Conservation (phyloP, 2,888 invertebrate species). For the Epiblema foenella region DNA sequence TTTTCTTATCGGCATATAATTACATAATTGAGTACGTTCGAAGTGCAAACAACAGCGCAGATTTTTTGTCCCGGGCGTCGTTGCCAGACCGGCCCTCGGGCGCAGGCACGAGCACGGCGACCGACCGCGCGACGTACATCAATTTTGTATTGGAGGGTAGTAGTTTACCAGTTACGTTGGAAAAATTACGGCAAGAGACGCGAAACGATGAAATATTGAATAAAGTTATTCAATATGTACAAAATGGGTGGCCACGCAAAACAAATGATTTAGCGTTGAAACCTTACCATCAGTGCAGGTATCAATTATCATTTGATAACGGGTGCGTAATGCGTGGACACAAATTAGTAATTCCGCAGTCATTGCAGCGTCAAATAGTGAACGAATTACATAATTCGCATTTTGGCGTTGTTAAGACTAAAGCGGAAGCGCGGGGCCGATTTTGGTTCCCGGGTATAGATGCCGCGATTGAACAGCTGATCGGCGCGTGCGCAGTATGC, state of each 20-base stretch:
- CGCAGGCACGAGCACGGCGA: neutral
- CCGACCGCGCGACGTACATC: constrained; percentile 8
- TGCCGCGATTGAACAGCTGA: neutral
- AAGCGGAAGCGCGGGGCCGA: neutral
- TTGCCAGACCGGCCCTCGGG: neutral
- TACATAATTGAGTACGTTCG: constrained; percentile 50
- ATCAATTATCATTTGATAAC: no score
- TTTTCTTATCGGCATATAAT: constrained; percentile 46
- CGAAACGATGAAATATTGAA: neutral
- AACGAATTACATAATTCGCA: no score
- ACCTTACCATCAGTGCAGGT: neutral
- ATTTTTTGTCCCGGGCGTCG: constrained; percentile 46
- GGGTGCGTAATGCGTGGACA: no score
- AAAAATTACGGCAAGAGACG: constrained; percentile 2
- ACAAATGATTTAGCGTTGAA: neutral
- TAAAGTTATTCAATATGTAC: constrained; percentile 1
- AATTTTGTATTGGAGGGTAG: constrained; percentile 13
- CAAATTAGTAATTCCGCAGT: no score
- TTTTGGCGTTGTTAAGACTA: no score
- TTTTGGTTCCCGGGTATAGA: constrained; percentile 12
- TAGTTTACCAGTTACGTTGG: constrained; percentile 2
- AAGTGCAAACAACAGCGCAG: constrained; percentile 41
- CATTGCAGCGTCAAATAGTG: no score
- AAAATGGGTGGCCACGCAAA: constrained; percentile 10
- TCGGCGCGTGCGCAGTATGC: constrained; percentile 8